Percentiles rank a stretch among this genome's conserved stretches.
These are phyloP conservation scores for Scaptomyza cyrtandrae DNA, from an alignment of 2,888 invertebrate species.

Conservation along the genomic window DNA sequence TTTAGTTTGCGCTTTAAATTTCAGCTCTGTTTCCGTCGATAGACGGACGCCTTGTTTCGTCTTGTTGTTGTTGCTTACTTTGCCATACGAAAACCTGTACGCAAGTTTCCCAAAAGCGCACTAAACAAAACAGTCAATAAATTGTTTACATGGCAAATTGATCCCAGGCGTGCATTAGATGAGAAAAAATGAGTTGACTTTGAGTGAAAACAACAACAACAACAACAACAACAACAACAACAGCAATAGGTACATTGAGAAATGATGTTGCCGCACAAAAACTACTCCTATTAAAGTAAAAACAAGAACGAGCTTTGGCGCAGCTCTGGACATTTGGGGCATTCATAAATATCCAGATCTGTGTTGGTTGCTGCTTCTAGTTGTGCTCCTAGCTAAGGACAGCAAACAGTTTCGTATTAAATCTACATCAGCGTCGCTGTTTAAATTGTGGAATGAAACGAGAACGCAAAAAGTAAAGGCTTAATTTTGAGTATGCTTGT, in stretches of 20 bases:
- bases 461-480: too few species aligned
- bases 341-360: slow-evolving; percentile 47
- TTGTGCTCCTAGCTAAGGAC: background rate
- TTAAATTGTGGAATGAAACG: background rate
- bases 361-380: background rate
- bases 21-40: slow-evolving; percentile 27
- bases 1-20: slow-evolving; percentile 43
- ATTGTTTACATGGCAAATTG: slow-evolving; percentile 81
- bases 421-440: slow-evolving; percentile 7
- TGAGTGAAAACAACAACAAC: slow-evolving; percentile 62
- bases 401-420: slow-evolving; percentile 10
- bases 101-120: slow-evolving; percentile 75
- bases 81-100: slow-evolving; percentile 46
- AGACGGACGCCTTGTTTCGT: slow-evolving; percentile 2
- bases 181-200: slow-evolving; percentile 80
- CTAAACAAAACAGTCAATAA: slow-evolving; percentile 79
- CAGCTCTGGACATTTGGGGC: slow-evolving; percentile 61
- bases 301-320: slow-evolving; percentile 26
- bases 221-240: slow-evolving; percentile 6
- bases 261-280: slow-evolving; percentile 20
- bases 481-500: too few species aligned
- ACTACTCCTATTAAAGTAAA: slow-evolving; percentile 1
- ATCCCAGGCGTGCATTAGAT: slow-evolving; percentile 78
- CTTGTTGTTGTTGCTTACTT: slow-evolving; percentile 39
- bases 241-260: slow-evolving; percentile 25